Base-by-base conservation (phyloP, 2,888 invertebrate genomes). In the Dicycla oo region DNA sequence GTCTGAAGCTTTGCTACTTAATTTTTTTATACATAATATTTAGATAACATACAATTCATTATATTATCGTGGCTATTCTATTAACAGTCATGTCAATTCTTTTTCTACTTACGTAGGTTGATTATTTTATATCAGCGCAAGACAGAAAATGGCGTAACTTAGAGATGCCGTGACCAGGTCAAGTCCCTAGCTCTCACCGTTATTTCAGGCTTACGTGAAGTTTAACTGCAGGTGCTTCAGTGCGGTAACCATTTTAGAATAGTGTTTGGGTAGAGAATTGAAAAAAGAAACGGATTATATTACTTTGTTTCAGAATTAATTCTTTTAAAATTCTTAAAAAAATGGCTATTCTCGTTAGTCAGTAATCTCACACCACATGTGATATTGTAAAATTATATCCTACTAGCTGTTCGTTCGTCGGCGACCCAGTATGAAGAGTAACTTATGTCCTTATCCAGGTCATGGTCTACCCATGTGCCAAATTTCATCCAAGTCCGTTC, bases 161-260 rank as follows among this genome's bases (percentile, higher is more conserved):
- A n/a, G n/a, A 61, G 53, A n/a, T 30, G 43, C 13, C 26, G 34
- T 61, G 69, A 38, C 69, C 47, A 56, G 69, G 74, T 75, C 78
- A 77, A 77, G 78, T 45, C 18, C 34, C 43, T 49, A 77, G 56
- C 61, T 77, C 38, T 56, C 54, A 45, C 20, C 49, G 61, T 69
- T 77, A 56, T 75, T 75, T 75, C 74, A 75, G 70, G 49, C 49
- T 54, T 8, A 34, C 49, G 30, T 34, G 23, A 34, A 53, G 34
- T 78, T 75, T 26, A 61, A 23, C 26, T 56, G 49, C 38, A 70
- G 47, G 45, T 60, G 47, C 77, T 69, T 20, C 15, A 62, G 49
- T 13, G 23, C 45, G 56, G 49, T 30, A 23, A n/a, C 20, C 11
- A 49, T 45, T 76, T 38, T 1, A 34, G 40, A 74, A 18, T 26